These are phyloP conservation scores for Acyrthosiphon pisum DNA, from an alignment of 1,140 invertebrate genomes.

Conservation along the genomic window DNA sequence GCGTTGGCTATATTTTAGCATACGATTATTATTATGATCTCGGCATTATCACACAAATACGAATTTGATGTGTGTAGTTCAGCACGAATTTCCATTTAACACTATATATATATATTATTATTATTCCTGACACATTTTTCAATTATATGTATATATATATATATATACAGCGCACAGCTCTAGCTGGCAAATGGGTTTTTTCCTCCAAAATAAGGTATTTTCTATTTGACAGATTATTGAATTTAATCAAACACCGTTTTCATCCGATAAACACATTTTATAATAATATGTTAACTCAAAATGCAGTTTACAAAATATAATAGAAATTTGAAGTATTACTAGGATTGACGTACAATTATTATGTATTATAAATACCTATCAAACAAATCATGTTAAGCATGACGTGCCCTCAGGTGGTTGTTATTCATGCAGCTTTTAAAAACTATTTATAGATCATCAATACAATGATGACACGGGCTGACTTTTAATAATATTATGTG, in stretches of 20 bases:
- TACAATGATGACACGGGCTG: no score
- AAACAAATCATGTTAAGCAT: no score
- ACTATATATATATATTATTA: no score
- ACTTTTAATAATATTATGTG: not conserved
- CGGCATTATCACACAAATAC: not conserved
- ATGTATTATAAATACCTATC: no score
- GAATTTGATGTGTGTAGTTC: constrained; percentile 13
- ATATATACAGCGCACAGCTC: no score
- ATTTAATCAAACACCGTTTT: not conserved
- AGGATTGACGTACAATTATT: not conserved
- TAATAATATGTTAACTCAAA: not conserved
- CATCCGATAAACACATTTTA: not conserved
- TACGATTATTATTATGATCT: constrained; percentile 5
- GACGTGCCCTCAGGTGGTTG: no score
- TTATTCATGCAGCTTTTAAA: not conserved
- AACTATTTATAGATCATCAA: not conserved
- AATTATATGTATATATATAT: not conserved
- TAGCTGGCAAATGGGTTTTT: not conserved
- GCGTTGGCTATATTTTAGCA: constrained; percentile 38
- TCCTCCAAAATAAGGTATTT: not conserved
- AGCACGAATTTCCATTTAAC: not conserved
- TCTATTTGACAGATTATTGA: not conserved
- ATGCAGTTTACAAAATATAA: not conserved
- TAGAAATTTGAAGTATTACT: not conserved
- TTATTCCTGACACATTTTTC: constrained; percentile 32